Conservation (phyloP, 2,113 vertebrate genomes). For the Plectropomus leopardus region DNA sequence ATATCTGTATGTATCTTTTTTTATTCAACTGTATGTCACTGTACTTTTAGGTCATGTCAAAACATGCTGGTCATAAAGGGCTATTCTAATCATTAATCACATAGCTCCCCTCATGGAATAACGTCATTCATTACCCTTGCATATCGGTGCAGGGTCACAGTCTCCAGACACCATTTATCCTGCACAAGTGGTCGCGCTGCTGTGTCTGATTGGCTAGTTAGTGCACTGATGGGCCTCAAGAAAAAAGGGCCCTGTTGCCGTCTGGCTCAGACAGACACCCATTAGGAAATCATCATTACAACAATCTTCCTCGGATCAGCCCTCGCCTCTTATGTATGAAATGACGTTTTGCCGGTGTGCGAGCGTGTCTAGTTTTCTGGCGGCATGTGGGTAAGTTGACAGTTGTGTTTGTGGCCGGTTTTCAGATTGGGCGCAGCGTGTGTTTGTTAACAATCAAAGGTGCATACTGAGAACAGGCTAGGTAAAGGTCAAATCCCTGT, state of each 20-base stretch:
- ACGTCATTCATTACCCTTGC: slow-evolving; percentile 41
- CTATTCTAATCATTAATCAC: slow-evolving; percentile 6
- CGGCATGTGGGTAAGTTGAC: neutral
- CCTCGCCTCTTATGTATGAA: slow-evolving; percentile 32
- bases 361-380: slow-evolving; percentile 5
- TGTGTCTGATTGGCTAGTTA: slow-evolving; percentile 63
- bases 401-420: neutral
- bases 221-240: slow-evolving; percentile 40
- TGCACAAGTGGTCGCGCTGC: slow-evolving; percentile 30
- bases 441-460: slow-evolving; percentile 8
- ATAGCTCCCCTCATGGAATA: slow-evolving; percentile 22
- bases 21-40: neutral
- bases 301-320: slow-evolving; percentile 31
- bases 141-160: slow-evolving; percentile 15
- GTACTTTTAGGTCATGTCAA: neutral
- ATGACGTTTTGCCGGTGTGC: slow-evolving; percentile 20
- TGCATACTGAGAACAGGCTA: neutral
- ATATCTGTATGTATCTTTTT: neutral
- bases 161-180: slow-evolving; percentile 63
- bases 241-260: slow-evolving; percentile 24
- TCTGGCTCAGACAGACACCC: slow-evolving; percentile 55
- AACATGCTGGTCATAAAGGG: neutral
- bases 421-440: neutral
- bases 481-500: slow-evolving; percentile 42
- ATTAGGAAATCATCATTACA: slow-evolving; percentile 66